A percentile compares a stretch with the other conserved stretches of the same genome.
Conservation (phyloP, 2,797 vertebrate genomes). For the Scleropages formosus region DNA sequence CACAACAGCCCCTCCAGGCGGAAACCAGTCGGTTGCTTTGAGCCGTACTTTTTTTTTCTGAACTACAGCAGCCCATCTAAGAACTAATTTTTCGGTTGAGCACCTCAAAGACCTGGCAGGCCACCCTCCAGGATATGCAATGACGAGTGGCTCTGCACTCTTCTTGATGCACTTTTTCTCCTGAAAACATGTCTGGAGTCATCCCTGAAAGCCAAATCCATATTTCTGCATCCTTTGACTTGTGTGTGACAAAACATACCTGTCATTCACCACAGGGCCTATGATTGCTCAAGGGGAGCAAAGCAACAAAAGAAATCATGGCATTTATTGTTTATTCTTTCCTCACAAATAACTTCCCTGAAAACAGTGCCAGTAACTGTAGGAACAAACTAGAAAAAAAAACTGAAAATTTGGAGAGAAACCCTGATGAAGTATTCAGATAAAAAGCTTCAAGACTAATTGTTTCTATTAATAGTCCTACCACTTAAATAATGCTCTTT, state of each 20-base stretch:
- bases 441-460: background rate
- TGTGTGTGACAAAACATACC: background rate
- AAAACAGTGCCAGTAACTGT: background rate
- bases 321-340: slow-evolving; percentile 36
- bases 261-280: background rate
- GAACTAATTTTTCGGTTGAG: too few species aligned
- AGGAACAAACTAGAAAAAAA: slow-evolving; percentile 2
- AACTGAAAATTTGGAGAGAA: slow-evolving; percentile 5
- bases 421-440: background rate
- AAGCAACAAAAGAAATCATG: background rate
- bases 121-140: too few species aligned
- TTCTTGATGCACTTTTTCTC: background rate
- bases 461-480: slow-evolving; percentile 1
- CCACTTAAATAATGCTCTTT: background rate
- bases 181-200: too few species aligned
- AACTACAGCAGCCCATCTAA: background rate
- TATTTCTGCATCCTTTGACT: background rate
- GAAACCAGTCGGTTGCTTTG: background rate
- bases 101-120: too few species aligned
- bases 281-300: slow-evolving; percentile 7
- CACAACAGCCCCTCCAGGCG: background rate
- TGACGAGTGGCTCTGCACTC: background rate
- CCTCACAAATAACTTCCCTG: slow-evolving; percentile 17
- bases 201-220: background rate
- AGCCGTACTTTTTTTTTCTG: background rate